Conservation (phyloP, 2,888 invertebrate species). For the Folsomia manolachei region DNA sequence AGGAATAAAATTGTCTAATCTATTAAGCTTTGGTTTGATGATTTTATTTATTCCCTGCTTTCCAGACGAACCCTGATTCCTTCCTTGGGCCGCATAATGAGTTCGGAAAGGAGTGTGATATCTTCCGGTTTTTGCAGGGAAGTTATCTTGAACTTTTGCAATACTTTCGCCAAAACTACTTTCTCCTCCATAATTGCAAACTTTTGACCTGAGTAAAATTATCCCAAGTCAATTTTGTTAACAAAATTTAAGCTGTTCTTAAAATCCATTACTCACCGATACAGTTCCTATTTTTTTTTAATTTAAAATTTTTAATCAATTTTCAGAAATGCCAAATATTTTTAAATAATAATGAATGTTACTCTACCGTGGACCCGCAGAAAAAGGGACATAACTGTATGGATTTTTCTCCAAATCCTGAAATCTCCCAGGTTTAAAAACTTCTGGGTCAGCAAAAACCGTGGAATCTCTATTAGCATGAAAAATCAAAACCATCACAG, state of each 20-base stretch:
- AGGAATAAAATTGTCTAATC: conserved; percentile 18
- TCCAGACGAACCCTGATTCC: conserved; percentile 52
- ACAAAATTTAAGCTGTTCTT: too few species aligned
- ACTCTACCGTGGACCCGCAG: conserved; percentile 56
- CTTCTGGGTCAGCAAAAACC: conserved; percentile 58
- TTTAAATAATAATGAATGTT: too few species aligned
- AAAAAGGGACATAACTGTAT: conserved; percentile 56
- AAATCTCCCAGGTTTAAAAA: conserved; percentile 60
- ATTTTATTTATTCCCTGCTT: conserved; percentile 14
- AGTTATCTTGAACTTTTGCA: conserved; percentile 55
- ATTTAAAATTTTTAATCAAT: too few species aligned
- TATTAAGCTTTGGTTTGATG: conserved; percentile 15
- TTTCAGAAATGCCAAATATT: too few species aligned
- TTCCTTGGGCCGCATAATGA: conserved; percentile 56
- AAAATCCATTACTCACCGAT: too few species aligned
- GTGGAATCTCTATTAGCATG: conserved; percentile 49
- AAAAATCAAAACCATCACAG: conserved; percentile 32
- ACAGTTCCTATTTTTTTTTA: too few species aligned
- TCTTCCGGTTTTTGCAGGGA: conserved; percentile 55
- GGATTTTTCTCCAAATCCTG: conserved; percentile 55
- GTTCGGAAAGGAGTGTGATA: conserved; percentile 55
- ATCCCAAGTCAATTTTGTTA: too few species aligned
- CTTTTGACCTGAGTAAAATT: conserved; percentile 52
- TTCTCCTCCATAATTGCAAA: conserved; percentile 55
- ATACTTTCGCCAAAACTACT: conserved; percentile 54